phyloP scores from a whole-genome alignment of 2,888 invertebrate genomes.

The Agrenia bidenticulata region DNA sequence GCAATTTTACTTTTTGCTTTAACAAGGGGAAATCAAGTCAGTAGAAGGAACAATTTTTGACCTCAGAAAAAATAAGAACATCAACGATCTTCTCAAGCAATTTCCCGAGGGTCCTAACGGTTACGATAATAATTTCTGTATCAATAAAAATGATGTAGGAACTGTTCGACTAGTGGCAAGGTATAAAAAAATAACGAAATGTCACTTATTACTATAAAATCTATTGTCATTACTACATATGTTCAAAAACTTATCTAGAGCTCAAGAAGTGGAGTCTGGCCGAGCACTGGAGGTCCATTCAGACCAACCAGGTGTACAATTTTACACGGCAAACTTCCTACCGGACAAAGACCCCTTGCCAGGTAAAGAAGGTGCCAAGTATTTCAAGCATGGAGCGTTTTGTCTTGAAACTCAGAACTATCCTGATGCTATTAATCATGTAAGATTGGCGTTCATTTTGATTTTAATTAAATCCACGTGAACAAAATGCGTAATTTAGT shows the following conservation, averaged over 20 bases:
- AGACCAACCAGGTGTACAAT: constrained; percentile 86
- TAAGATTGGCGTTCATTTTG: constrained; percentile 56
- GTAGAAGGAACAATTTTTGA: constrained; percentile 75
- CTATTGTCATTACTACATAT: not conserved
- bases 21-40: constrained; percentile 67
- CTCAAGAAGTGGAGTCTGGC: constrained; percentile 68
- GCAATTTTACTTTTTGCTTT: no score
- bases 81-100: constrained; percentile 68
- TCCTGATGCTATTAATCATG: constrained; percentile 85
- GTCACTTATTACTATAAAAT: not conserved
- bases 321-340: constrained; percentile 79
- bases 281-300: constrained; percentile 76
- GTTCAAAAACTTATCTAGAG: constrained; percentile 56
- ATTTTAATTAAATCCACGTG: constrained; percentile 7
- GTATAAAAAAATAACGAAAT: constrained; percentile 54
- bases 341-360: constrained; percentile 60
- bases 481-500: not conserved
- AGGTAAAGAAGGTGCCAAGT: constrained; percentile 71
- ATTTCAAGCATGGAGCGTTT: constrained; percentile 76
- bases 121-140: constrained; percentile 80
- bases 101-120: constrained; percentile 66
- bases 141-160: constrained; percentile 63
- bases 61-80: constrained; percentile 63
- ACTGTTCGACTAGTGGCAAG: constrained; percentile 66
- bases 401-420: constrained; percentile 90